Percentiles rank a stretch among this genome's conserved stretches.
Conservation (phyloP, 2,888 invertebrate genomes). For the Rhagonycha fulva region DNA sequence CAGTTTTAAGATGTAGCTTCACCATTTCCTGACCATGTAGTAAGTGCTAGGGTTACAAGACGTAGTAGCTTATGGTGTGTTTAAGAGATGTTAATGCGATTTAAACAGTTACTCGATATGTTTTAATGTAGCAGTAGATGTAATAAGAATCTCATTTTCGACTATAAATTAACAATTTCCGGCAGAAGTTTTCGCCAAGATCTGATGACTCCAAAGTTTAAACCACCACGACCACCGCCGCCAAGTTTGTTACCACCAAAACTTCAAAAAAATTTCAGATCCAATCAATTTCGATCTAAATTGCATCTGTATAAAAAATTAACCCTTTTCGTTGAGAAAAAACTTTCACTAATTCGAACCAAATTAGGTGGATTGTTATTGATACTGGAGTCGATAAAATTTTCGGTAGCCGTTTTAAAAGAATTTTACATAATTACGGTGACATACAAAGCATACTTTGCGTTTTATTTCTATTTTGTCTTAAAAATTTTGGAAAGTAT, state of each 20-base stretch:
- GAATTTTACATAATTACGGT: slow-evolving; percentile 26
- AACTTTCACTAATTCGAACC: slow-evolving; percentile 25
- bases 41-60: background rate
- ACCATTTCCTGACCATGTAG: background rate
- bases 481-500: background rate
- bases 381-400: slow-evolving; percentile 23
- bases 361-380: slow-evolving; percentile 26
- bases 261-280: background rate
- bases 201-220: background rate
- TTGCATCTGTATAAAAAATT: slow-evolving; percentile 4
- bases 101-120: slow-evolving; percentile 10
- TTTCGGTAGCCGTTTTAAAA: slow-evolving; percentile 22
- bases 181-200: background rate
- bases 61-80: slow-evolving; percentile 18
- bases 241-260: too few relatives aligned
- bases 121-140: slow-evolving; percentile 1
- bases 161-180: background rate
- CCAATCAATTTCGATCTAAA: background rate
- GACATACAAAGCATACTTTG: slow-evolving; percentile 18
- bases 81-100: slow-evolving; percentile 17
- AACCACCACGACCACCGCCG: background rate
- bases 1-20: background rate
- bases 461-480: slow-evolving; percentile 1
- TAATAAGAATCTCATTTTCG: background rate
- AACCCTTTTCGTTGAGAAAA: slow-evolving; percentile 12